Evolutionary conservation across 2,888 invertebrate genomes (phyloP).

Genomic region (Seira ritae): DNA sequence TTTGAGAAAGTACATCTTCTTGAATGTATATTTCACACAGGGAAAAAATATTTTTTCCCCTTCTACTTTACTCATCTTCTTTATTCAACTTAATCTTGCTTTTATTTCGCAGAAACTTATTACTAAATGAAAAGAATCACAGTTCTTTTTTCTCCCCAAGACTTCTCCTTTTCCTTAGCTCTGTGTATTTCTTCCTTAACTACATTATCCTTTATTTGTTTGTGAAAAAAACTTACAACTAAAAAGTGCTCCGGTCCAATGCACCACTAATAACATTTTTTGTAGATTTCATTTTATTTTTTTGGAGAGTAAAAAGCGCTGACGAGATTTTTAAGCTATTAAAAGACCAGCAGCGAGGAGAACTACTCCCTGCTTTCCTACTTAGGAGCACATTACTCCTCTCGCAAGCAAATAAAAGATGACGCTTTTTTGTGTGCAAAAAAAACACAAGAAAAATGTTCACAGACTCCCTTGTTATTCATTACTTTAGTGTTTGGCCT

Average conservation of each 20-base stretch:
- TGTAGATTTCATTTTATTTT: slow-evolving; percentile 3
- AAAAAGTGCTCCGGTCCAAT: slow-evolving; percentile 48
- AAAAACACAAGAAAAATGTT: slow-evolving; percentile 62
- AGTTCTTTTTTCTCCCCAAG: slow-evolving; percentile 22
- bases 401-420: slow-evolving; percentile 57
- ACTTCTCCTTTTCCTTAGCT: not conserved
- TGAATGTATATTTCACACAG: slow-evolving; percentile 38
- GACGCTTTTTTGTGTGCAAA: slow-evolving; percentile 55
- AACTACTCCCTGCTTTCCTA: not conserved
- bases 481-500: slow-evolving; percentile 55
- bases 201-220: slow-evolving; percentile 63
- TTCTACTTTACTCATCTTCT: slow-evolving; percentile 24
- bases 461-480: slow-evolving; percentile 55
- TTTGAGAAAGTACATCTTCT: slow-evolving; percentile 3
- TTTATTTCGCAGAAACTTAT: slow-evolving; percentile 50
- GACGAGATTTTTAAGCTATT: slow-evolving; percentile 11
- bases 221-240: slow-evolving; percentile 50
- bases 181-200: slow-evolving; percentile 34
- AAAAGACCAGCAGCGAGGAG: not conserved
- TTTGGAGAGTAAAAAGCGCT: slow-evolving; percentile 16
- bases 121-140: slow-evolving; percentile 60
- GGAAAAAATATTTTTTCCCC: slow-evolving; percentile 26
- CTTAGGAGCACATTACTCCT: slow-evolving; percentile 35
- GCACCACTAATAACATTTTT: slow-evolving; percentile 61
- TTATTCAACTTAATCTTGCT: slow-evolving; percentile 58